Base-by-base conservation (phyloP, 1,140 invertebrate species). In the Maconellicoccus hirsutus region DNA sequence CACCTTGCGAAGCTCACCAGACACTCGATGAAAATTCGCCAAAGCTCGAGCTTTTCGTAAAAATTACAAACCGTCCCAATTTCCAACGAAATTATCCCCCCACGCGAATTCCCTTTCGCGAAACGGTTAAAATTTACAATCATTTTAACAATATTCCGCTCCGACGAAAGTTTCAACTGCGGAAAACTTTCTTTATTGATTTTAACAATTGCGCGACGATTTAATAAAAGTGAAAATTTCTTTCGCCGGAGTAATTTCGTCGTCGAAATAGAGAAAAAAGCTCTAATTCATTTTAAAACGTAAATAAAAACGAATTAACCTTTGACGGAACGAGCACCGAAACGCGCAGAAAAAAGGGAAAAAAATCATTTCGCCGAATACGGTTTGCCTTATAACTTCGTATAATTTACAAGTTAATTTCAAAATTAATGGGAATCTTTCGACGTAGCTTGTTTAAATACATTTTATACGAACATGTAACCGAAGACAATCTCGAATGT, bases 231-330 rank as follows among this genome's bases (percentile, higher is more conserved):
- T 19, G 42, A 52, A 52, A 52, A 52, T 52, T 16, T 52, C n/a
- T 19, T 52, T 52, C 29, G 29, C 12, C 29, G n/a, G 42, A 52
- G n/a, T 19, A 19, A 16, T 52, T 52, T 19, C 12, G 42, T 3
- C 3, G n/a, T 6, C 33, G 33, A 38, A 16, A 16, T 14, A 2
- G n/a, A 16, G 42, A 52, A 52, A 52, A 52, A 52, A 52, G n/a
- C n/a, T 16, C 42, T 16, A 8, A 52, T 8, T 52, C n/a, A 6
- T 8, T 19, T 52, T 52, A 8, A 14, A 52, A 14, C 42, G 42
- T 52, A 52, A 33, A 52, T 52, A 52, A 52, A 52, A 52, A 52
- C n/a, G 42, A 52, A 52, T 52, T 52, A 52, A 52, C 42, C 42
- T 52, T 52, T 52, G 42, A 52, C 10, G 12, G 42, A 52, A n/a